Conservation (phyloP, 1,140 invertebrate genomes). For the Trissolcus basalis region DNA sequence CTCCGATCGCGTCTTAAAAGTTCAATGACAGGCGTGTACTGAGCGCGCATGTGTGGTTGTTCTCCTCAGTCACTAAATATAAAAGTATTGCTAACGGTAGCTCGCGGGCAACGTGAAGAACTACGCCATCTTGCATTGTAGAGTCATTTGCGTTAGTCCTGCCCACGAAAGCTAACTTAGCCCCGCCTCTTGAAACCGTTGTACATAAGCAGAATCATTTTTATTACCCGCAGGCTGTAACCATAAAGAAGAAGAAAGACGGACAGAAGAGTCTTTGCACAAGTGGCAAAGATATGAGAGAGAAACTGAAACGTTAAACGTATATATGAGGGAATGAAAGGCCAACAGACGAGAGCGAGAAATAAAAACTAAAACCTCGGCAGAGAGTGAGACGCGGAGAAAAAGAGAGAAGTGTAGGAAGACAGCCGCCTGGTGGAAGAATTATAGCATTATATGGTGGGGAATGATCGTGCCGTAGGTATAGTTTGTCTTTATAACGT, state of each 20-base stretch:
- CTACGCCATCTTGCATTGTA: slow-evolving; percentile 76
- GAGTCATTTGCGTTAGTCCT: slow-evolving; percentile 77
- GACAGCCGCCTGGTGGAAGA: slow-evolving; percentile 65
- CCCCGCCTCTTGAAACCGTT: slow-evolving; percentile 75
- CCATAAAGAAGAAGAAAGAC: slow-evolving; percentile 70
- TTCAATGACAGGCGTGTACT: slow-evolving; percentile 45
- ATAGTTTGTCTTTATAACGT: slow-evolving; percentile 77
- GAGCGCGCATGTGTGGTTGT: slow-evolving; percentile 39
- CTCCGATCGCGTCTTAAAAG: slow-evolving; percentile 42
- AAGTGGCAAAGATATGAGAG: slow-evolving; percentile 34
- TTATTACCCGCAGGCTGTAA: slow-evolving; percentile 75
- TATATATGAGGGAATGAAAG: slow-evolving; percentile 12
- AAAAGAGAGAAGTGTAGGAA: slow-evolving; percentile 45
- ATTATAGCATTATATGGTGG: slow-evolving; percentile 74
- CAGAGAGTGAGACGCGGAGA: slow-evolving; percentile 13
- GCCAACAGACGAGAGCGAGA: slow-evolving; percentile 50
- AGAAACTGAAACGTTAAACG: slow-evolving; percentile 20
- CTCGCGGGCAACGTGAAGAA: slow-evolving; percentile 65
- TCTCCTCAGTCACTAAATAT: slow-evolving; percentile 70
- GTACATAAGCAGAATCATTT: slow-evolving; percentile 76
- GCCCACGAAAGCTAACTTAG: slow-evolving; percentile 76
- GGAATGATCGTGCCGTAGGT: slow-evolving; percentile 74
- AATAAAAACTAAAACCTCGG: slow-evolving; percentile 43
- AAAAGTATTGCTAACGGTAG: slow-evolving; percentile 63
- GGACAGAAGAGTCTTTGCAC: slow-evolving; percentile 25